A percentile compares a stretch with the other conserved stretches of the same genome.
phyloP scores from a whole-genome alignment of 2,113 vertebrate genomes.

The Chascanopsetta lugubris region DNA sequence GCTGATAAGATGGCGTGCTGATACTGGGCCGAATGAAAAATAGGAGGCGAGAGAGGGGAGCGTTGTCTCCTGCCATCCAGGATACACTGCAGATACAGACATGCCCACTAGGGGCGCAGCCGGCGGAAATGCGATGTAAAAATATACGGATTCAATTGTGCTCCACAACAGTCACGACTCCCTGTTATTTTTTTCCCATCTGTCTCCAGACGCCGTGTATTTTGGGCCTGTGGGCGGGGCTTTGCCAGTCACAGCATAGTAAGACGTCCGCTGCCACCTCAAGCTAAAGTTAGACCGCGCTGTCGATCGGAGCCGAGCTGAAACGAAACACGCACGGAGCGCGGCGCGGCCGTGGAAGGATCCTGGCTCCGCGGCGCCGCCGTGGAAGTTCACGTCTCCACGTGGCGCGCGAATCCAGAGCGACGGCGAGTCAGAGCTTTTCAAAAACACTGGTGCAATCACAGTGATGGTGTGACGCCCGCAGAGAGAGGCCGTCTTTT shows the following conservation, averaged over 20 bases:
- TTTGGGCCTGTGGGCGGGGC: conserved; percentile 45
- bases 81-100: conserved; percentile 26
- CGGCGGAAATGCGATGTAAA: conserved; percentile 17
- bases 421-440: conserved; percentile 31
- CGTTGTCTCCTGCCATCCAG: conserved; percentile 39
- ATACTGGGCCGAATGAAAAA: conserved; percentile 67
- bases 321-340: conserved; percentile 57
- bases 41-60: conserved; percentile 45
- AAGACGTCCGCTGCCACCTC: conserved; percentile 57
- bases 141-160: conserved; percentile 14
- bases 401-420: conserved; percentile 13
- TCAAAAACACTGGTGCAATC: conserved; percentile 37
- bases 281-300: conserved; percentile 67
- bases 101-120: conserved; percentile 9
- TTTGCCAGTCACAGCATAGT: conserved; percentile 59
- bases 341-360: conserved; percentile 37
- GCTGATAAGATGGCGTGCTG: conserved; percentile 75
- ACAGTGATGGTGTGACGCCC: conserved; percentile 25
- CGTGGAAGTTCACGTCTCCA: conserved; percentile 22
- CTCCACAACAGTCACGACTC: conserved; percentile 22
- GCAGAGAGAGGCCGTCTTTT: conserved; percentile 4
- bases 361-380: conserved; percentile 28
- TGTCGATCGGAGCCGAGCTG: conserved; percentile 45
- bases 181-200: conserved; percentile 17
- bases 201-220: conserved; percentile 41